Percentiles rank a stretch among this genome's conserved stretches.
These are phyloP conservation scores for Ivindomyrus marchei DNA, from an alignment of 2,113 vertebrate genomes.

Conservation along the genomic window DNA sequence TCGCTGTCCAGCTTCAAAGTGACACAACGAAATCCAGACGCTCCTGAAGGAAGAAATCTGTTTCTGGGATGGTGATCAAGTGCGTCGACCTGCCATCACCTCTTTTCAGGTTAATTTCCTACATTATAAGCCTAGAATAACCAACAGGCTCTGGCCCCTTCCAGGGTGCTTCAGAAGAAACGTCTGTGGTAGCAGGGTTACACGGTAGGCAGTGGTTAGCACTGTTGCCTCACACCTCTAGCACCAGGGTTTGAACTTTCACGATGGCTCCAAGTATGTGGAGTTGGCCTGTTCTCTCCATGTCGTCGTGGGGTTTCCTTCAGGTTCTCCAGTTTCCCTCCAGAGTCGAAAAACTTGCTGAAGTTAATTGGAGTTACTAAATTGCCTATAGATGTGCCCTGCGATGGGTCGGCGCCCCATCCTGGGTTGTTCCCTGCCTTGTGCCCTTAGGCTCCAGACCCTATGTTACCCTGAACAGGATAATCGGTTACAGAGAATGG, in stretches of 20 bases:
- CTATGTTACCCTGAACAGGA: background rate
- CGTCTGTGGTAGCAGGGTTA: background rate
- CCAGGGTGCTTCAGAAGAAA: background rate
- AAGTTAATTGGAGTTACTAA: background rate
- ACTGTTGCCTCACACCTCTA: background rate
- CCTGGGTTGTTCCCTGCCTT: background rate
- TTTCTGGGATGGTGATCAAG: background rate
- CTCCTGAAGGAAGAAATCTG: background rate
- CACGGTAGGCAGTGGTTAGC: background rate
- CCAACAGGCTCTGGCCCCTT: background rate
- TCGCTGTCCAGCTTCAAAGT: background rate
- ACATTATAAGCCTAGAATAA: background rate
- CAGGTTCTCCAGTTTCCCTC: background rate
- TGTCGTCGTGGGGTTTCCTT: background rate
- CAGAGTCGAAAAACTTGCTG: background rate
- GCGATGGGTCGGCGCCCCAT: background rate
- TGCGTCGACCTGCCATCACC: background rate
- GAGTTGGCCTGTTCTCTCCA: background rate
- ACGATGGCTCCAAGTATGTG: background rate
- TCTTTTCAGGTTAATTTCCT: background rate
- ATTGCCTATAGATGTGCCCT: background rate
- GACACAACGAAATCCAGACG: background rate
- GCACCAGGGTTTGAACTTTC: background rate
- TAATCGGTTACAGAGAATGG: background rate
- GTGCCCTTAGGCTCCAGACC: background rate